Evolutionary conservation across 2,113 vertebrate species (phyloP).

Genomic region (Crotalus tigris): DNA sequence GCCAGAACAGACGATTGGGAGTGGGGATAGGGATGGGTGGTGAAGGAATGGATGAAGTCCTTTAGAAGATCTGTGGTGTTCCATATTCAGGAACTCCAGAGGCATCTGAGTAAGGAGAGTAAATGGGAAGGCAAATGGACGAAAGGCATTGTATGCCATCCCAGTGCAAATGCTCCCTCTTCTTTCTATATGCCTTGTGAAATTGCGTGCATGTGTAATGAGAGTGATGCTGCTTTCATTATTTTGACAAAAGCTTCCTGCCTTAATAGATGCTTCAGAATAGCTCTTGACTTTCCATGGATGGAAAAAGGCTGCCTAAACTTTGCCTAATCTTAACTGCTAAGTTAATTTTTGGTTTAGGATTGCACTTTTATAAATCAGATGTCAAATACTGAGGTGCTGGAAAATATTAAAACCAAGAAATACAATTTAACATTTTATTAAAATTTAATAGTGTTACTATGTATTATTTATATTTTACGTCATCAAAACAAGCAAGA

Average conservation of each 20-base stretch:
- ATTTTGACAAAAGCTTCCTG: neutral
- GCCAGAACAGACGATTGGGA: neutral
- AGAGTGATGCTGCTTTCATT: neutral
- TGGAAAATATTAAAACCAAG: neutral
- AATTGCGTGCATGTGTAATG: neutral
- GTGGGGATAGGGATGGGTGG: too few species aligned
- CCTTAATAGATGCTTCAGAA: neutral
- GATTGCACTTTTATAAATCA: neutral
- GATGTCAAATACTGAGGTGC: neutral
- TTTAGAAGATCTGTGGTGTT: neutral
- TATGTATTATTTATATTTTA: neutral
- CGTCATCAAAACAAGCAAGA: neutral
- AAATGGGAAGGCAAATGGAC: neutral
- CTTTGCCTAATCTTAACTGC: neutral
- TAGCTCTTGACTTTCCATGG: neutral
- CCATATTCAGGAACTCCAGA: neutral
- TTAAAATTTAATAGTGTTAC: neutral
- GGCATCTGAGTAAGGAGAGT: neutral
- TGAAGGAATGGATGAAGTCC: neutral
- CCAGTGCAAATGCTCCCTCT: neutral
- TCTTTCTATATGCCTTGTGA: neutral
- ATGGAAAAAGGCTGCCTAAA: neutral
- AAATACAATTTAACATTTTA: neutral
- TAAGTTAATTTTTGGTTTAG: neutral
- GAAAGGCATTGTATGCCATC: neutral